phyloP scores from a whole-genome alignment of 1,140 invertebrate species.

The Babylonia areolata region DNA sequence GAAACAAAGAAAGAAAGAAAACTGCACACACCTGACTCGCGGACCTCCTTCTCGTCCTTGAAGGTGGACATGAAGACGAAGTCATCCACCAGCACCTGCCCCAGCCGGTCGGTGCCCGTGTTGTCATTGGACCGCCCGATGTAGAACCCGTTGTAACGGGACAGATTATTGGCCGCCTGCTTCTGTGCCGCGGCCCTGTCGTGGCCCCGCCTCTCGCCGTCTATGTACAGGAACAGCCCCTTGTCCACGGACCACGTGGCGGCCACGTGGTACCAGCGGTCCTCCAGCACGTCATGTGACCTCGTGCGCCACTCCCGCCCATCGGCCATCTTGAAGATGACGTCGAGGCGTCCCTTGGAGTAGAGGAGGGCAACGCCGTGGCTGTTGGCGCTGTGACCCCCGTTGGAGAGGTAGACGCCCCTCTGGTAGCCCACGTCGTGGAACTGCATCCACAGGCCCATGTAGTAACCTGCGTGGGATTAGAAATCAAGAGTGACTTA shows the following conservation, averaged over 20 bases:
- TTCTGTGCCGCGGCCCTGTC: slow-evolving; percentile 42
- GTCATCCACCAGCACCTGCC: slow-evolving; percentile 70
- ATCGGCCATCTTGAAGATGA: slow-evolving; percentile 54
- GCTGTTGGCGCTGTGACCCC: slow-evolving; percentile 62
- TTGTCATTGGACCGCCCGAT: slow-evolving; percentile 69
- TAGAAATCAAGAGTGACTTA: too few relatives aligned
- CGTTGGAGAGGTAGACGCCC: slow-evolving; percentile 72
- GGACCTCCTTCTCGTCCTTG: slow-evolving; percentile 58
- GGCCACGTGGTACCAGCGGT: slow-evolving; percentile 72
- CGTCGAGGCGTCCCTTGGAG: slow-evolving; percentile 61
- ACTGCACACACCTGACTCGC: slow-evolving; percentile 60
- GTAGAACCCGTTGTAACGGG: slow-evolving; percentile 60
- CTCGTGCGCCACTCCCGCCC: slow-evolving; percentile 66
- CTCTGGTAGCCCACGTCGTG: slow-evolving; percentile 49
- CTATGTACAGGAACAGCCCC: slow-evolving; percentile 67
- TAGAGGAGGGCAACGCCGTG: slow-evolving; percentile 75
- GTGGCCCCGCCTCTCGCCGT: slow-evolving; percentile 62
- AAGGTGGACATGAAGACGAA: slow-evolving; percentile 69
- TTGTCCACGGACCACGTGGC: slow-evolving; percentile 64
- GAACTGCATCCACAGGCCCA: slow-evolving; percentile 72
- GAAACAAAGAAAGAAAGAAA: neutral
- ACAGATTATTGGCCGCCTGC: slow-evolving; percentile 18
- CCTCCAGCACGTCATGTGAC: slow-evolving; percentile 59
- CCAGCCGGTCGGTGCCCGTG: slow-evolving; percentile 45
- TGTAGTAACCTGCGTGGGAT: slow-evolving; percentile 72